A percentile compares a stretch with the other conserved stretches of the same genome.
These are phyloP conservation scores for Rhadinocentrus ornatus DNA, from an alignment of 2,797 vertebrate genomes.

Conservation along the genomic window DNA sequence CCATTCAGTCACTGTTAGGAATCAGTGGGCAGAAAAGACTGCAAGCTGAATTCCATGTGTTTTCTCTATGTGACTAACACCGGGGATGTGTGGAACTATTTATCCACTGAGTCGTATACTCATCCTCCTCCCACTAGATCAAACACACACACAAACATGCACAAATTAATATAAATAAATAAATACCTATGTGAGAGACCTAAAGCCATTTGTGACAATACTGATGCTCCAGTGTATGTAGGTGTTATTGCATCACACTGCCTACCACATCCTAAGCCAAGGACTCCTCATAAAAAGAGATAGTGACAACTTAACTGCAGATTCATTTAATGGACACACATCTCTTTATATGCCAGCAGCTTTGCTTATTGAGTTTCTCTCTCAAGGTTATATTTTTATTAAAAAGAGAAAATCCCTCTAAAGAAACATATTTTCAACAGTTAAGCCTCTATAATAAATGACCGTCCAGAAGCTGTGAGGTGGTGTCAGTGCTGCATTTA, in stretches of 20 bases:
- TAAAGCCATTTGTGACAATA: conserved; percentile 2
- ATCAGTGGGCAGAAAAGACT: conserved; percentile 38
- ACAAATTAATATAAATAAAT: conserved; percentile 12
- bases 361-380: conserved; percentile 15
- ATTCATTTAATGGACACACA: background rate
- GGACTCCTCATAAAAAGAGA: conserved; percentile 18
- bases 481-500: background rate
- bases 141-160: conserved; percentile 22
- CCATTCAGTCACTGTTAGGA: conserved; percentile 25
- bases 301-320: conserved; percentile 13
- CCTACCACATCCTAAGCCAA: conserved; percentile 9
- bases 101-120: conserved; percentile 63
- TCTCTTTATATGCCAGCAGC: background rate
- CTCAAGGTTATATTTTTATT: conserved; percentile 26
- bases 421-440: conserved; percentile 5
- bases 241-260: conserved; percentile 16
- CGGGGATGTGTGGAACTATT: conserved; percentile 50
- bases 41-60: conserved; percentile 35
- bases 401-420: conserved; percentile 22
- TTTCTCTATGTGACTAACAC: conserved; percentile 62
- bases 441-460: conserved; percentile 3
- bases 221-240: conserved; percentile 13
- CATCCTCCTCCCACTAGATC: conserved; percentile 43
- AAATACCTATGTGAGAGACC: conserved; percentile 7
- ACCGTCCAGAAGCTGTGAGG: conserved; percentile 4